Evolutionary conservation across 2,797 vertebrate genomes (phyloP), one percentile per base, ranked within the genome.

Genomic region (Poecilia picta): DNA sequence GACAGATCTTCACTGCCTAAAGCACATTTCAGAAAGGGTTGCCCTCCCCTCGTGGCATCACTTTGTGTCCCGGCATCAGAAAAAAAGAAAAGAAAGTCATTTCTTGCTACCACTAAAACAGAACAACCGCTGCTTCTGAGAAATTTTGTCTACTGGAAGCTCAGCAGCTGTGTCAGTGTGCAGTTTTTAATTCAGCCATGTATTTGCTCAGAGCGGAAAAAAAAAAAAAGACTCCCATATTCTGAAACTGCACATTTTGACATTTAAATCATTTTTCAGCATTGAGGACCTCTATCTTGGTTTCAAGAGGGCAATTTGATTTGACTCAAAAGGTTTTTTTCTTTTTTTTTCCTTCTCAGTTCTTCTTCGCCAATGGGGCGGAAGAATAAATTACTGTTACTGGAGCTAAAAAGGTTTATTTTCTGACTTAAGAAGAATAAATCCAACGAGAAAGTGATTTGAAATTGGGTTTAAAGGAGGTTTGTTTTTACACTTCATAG

Each of bases 181-280:
- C 74, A 15, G 33, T 81, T 80, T 79, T 76, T n/a, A 43, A 73
- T 79, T 33, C 59, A 71, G 70, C 77, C 39, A 70, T 74, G 62
- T 78, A 68, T 88, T 80, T 84, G 80, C 80, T 53, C 55, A 77
- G 73, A 88, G 81, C 86, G 15, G 15, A 46, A 49, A 31, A 87
- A 70, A 0, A 20, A 20, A 78, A 51, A 53, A 28, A n/a, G 10
- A 1, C 53, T 70, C 78, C 77, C 80, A 83, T 87, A 74, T 86
- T 89, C 55, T 84, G 75, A 89, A 89, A 86, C n/a, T 47, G 28
- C 75, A 87, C 82, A 73, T 84, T 85, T 91, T 91, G 86, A 89
- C 85, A 89, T 86, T 90, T 84, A 82, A 91, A 88, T 79, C 81
- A 79, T 85, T 85, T 78, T 62, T 79, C 72, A 45, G 78, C 80